Evolutionary conservation across 30 jellyfish, hydroid and myxozoan species (phyloP).

Genomic region (Hydractinia symbiolongicarpus): DNA sequence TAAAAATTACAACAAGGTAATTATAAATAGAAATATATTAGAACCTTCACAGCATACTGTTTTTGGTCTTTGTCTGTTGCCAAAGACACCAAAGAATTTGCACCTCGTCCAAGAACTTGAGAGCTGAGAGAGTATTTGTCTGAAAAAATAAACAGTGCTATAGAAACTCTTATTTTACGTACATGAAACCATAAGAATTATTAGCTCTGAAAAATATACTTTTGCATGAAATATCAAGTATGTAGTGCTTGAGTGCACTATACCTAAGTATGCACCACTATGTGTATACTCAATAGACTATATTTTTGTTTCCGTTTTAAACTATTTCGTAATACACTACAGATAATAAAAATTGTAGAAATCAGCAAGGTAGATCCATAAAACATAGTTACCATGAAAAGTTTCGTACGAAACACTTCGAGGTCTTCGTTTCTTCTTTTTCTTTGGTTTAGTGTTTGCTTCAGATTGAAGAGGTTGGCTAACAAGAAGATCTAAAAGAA

Average conservation of each 20-base stretch:
- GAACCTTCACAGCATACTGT: slow-evolving; percentile 88
- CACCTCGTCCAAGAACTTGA: slow-evolving; percentile 80
- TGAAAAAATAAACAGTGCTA: not conserved
- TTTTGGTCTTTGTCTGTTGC: slow-evolving; percentile 41
- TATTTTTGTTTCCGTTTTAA: no score
- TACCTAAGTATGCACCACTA: no score
- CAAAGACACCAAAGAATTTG: slow-evolving; percentile 65
- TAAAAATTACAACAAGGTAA: no score
- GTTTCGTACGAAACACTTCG: slow-evolving; percentile 9
- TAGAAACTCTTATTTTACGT: not conserved
- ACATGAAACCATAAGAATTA: not conserved
- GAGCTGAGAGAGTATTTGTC: slow-evolving; percentile 66
- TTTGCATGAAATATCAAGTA: no score
- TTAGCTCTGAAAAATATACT: no score
- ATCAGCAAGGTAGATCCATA: no score
- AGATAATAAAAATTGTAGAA: no score
- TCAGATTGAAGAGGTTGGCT: slow-evolving; percentile 30
- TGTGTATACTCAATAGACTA: no score
- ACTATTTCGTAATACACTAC: no score
- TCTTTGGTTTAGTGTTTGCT: slow-evolving; percentile 13
- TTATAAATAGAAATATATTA: no score
- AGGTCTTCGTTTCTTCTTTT: slow-evolving; percentile 27
- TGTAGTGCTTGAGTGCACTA: no score
- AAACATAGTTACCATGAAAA: slow-evolving; percentile 30
- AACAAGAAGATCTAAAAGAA: slow-evolving; percentile 23